Evolutionary conservation across 2,888 invertebrate species (phyloP).

Genomic region (Parapristionchus giblindavisi): DNA sequence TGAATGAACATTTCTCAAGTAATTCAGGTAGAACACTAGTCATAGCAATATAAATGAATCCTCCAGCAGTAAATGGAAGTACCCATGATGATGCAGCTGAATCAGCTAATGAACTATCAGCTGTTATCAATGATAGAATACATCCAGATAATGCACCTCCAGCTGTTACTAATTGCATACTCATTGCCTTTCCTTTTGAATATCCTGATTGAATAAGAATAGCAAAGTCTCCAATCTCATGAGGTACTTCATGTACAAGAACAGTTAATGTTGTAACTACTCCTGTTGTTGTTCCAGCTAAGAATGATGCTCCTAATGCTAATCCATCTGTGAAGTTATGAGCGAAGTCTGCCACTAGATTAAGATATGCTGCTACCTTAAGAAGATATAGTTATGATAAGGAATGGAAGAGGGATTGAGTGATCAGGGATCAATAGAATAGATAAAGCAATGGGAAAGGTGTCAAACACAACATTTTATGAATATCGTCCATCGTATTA

Average conservation of each 20-base stretch:
- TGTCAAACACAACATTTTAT: no score
- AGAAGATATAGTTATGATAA: constrained; percentile 68
- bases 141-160: constrained; percentile 89
- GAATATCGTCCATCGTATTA: no score
- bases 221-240: constrained; percentile 99
- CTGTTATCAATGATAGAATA: constrained; percentile 61
- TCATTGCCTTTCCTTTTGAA: constrained; percentile 90
- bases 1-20: constrained; percentile 78
- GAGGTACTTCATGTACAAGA: constrained; percentile 95
- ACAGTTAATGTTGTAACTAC: constrained; percentile 90
- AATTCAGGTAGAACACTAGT: constrained; percentile 98
- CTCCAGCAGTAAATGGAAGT: constrained; percentile 80
- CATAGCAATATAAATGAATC: constrained; percentile 99
- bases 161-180: constrained; percentile 91
- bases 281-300: constrained; percentile 47
- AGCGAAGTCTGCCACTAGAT: constrained; percentile 95
- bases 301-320: constrained; percentile 91
- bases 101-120: constrained; percentile 61
- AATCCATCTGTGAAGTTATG: constrained; percentile 99
- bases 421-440: not conserved
- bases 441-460: not conserved
- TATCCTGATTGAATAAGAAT: constrained; percentile 97
- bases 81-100: constrained; percentile 85
- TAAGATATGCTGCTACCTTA: constrained; percentile 91
- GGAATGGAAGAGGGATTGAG: not conserved